Conservation (phyloP, 2,888 invertebrate species). For the Sinhomidia bicolor region DNA sequence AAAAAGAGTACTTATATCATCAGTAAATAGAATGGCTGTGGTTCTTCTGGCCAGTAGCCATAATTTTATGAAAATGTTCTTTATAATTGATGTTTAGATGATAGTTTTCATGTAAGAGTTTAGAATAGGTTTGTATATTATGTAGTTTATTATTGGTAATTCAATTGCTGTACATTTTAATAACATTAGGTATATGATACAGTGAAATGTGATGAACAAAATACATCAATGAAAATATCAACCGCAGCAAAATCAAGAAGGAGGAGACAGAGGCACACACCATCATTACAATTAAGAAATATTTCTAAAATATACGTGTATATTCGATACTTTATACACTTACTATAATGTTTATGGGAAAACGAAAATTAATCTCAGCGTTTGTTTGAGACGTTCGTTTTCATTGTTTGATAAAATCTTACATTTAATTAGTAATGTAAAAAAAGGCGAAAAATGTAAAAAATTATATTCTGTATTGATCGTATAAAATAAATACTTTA, state of each 20-base stretch:
- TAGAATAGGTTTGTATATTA: too few species aligned
- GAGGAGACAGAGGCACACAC: not conserved
- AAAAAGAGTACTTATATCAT: not conserved
- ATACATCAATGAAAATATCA: conserved; percentile 6
- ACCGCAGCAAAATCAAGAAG: not conserved
- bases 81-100: not conserved
- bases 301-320: not conserved
- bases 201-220: not conserved
- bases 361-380: not conserved
- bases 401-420: not conserved
- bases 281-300: not conserved
- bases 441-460: not conserved
- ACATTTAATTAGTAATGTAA: not conserved
- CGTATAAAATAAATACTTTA: not conserved
- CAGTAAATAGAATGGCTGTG: not conserved
- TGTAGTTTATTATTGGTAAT: too few species aligned
- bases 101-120: not conserved
- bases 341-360: not conserved
- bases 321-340: not conserved
- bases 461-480: not conserved
- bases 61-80: not conserved
- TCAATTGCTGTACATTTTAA: too few species aligned
- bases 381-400: not conserved
- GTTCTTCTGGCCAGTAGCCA: too few species aligned
- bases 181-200: not conserved